A percentile compares a stretch with the other conserved stretches of the same genome.
Conservation (phyloP, 2,888 invertebrate genomes). For the Plagodis pulveraria region DNA sequence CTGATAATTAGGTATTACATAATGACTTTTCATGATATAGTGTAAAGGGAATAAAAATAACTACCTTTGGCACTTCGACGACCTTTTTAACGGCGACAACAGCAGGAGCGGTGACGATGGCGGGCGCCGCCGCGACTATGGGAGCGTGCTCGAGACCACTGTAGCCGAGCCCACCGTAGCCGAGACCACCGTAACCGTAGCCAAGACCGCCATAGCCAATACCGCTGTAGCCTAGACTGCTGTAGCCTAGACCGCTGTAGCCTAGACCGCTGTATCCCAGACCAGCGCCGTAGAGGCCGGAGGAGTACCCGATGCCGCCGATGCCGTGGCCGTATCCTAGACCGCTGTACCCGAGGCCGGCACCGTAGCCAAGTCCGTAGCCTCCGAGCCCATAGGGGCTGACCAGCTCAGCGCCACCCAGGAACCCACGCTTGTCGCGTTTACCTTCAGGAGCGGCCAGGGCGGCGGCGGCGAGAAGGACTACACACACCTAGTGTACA, state of each 20-base stretch:
- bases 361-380: constrained; percentile 28
- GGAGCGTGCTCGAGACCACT: constrained; percentile 3
- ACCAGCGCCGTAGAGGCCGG: constrained; percentile 25
- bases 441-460: constrained; percentile 44
- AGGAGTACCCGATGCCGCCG: constrained; percentile 28
- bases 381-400: constrained; percentile 17
- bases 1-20: no score
- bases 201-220: constrained; percentile 29
- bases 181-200: constrained; percentile 28
- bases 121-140: constrained; percentile 35
- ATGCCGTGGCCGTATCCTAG: constrained; percentile 26
- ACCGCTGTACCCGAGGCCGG: constrained; percentile 11
- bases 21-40: no score
- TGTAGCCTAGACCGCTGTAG: constrained; percentile 28
- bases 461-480: constrained; percentile 46
- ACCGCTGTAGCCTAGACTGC: constrained; percentile 24
- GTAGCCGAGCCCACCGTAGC: constrained; percentile 3
- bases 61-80: constrained; percentile 59
- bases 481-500: constrained; percentile 45
- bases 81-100: constrained; percentile 49
- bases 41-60: no score
- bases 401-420: constrained; percentile 16
- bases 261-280: constrained; percentile 33
- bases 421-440: constrained; percentile 53
- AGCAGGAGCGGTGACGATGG: constrained; percentile 35